A percentile compares a stretch with the other conserved stretches of the same genome.
Conservation (phyloP, 1,140 invertebrate genomes). For the Oppia nitens region DNA sequence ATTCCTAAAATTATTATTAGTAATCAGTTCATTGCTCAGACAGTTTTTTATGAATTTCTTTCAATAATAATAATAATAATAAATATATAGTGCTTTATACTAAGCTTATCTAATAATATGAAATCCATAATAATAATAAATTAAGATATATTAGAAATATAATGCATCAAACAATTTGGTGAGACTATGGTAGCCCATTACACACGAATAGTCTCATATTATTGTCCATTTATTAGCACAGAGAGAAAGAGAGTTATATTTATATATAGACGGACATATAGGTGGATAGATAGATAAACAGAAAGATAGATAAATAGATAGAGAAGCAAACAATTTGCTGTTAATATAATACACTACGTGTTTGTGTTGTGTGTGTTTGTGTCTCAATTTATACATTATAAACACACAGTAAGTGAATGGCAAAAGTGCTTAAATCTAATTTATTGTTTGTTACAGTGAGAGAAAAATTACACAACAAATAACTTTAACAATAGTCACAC, state of each 20-base stretch:
- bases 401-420: too few species aligned
- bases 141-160: not conserved
- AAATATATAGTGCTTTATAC: too few species aligned
- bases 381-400: too few species aligned
- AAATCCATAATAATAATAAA: not conserved
- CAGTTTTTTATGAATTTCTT: not conserved
- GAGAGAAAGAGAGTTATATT: too few species aligned
- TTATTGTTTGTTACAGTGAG: not conserved
- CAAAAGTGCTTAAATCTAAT: not conserved
- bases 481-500: too few species aligned
- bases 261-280: too few species aligned
- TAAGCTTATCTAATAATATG: not conserved
- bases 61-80: too few species aligned
- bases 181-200: not conserved
- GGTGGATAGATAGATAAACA: too few species aligned
- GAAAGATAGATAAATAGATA: too few species aligned
- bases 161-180: not conserved
- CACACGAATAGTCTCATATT: not conserved
- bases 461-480: too few species aligned
- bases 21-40: not conserved
- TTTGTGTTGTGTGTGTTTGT: too few species aligned
- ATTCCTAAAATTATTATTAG: not conserved
- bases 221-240: not conserved
- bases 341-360: not conserved
- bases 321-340: not conserved